Evolutionary conservation across 2,888 invertebrate species (phyloP), one percentile per base, ranked within the genome.

Genomic region (Helicoverpa assulta): DNA sequence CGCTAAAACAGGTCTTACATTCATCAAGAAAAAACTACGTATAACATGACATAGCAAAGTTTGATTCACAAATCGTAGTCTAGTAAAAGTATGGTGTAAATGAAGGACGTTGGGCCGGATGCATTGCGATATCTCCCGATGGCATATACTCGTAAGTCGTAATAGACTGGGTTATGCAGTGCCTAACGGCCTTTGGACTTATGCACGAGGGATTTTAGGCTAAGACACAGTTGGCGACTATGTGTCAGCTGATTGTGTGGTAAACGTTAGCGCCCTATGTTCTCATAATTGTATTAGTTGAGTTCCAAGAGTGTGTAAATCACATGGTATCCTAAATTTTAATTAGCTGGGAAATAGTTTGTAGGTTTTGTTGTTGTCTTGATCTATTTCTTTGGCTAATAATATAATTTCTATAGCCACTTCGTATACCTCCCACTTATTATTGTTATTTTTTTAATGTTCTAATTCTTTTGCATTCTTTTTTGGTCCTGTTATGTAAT

Each of bases 31-130:
- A 14, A n/a, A 40, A 52, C 14, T n/a, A 51, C 7, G 19, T n/a
- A 68, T 1, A 1, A 33, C 7, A 40, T 37, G 19, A 56, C 29
- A 50, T 54, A 61, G 60, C 61, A 60, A 54, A 55, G 53, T 77
- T 76, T 73, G 70, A 85, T 85, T 83, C 85, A 80, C 76, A 73
- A 78, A 76, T 74, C 64, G 74, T 62, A 68, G 67, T 59, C 57
- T 81, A 85, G 88, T 88, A 88, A 89, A 87, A 86, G 89, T 89
- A 61, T 78, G 68, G 70, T 74, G 81, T 87, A 81, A 85, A 85
- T 84, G 88, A 89, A 89, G 89, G 89, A 85, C 89, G 75, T 60
- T 51, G 64, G 83, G 76, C 85, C 89, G 89, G 89, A 89, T 87
- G 82, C 66, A 71, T 85, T 85, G 87, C 88, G 76, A 84, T 77